phyloP scores from a whole-genome alignment of 64 coral and sea anemone genomes.

The Stichodactyla helianthus region DNA sequence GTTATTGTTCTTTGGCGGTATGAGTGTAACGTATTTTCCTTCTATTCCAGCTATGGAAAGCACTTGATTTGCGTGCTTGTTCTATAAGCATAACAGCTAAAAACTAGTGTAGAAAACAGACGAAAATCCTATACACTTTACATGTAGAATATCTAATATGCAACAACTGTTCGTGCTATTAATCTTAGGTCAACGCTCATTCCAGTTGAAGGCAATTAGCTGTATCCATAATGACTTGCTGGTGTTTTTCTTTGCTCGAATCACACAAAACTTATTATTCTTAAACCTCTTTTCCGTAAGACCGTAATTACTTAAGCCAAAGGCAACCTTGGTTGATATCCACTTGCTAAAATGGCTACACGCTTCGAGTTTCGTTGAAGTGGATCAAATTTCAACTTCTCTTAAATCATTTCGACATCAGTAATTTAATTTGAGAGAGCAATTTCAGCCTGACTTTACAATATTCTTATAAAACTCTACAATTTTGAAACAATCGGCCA shows the following conservation, averaged over 20 bases:
- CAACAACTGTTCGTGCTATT: not conserved
- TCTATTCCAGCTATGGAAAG: not conserved
- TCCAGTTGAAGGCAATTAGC: not conserved
- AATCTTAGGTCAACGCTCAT: not conserved
- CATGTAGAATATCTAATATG: not conserved
- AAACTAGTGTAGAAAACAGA: not conserved
- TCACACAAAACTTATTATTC: constrained; percentile 5
- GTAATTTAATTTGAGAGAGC: too few relatives aligned
- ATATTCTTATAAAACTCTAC: not conserved
- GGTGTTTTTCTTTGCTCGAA: constrained; percentile 10
- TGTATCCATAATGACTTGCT: not conserved
- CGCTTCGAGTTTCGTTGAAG: not conserved
- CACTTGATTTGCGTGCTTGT: constrained; percentile 1
- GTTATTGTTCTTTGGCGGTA: constrained; percentile 1
- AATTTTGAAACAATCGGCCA: not conserved
- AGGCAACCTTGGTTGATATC: not conserved
- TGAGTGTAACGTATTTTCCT: not conserved
- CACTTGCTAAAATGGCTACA: not conserved
- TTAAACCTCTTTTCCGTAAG: not conserved
- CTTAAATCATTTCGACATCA: not conserved
- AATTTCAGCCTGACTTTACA: too few relatives aligned
- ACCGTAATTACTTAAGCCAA: not conserved
- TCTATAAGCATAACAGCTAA: not conserved
- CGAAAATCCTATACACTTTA: not conserved
- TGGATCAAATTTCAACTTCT: not conserved